Conservation (phyloP, 2,797 vertebrate genomes). For the Argya squamiceps region DNA sequence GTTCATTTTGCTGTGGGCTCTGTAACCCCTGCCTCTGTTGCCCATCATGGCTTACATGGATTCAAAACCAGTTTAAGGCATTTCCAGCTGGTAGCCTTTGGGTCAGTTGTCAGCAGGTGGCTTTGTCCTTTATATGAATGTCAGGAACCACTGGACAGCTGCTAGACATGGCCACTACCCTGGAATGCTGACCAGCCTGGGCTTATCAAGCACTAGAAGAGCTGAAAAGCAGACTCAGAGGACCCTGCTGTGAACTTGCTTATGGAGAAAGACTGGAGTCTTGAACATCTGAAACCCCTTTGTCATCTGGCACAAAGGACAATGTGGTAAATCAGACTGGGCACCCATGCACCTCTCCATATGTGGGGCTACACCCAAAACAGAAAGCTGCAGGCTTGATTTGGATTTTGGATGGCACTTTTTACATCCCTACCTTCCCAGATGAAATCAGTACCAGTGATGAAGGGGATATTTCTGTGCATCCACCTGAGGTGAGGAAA, state of each 20-base stretch:
- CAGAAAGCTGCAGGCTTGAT: not conserved
- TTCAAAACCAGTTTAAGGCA: not conserved
- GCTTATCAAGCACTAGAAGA: not conserved
- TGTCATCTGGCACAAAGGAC: not conserved
- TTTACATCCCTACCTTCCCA: not conserved
- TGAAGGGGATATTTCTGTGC: not conserved
- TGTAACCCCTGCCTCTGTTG: not conserved
- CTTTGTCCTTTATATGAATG: not conserved
- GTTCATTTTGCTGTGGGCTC: not conserved
- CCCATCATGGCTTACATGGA: not conserved
- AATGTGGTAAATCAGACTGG: not conserved
- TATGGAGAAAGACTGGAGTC: not conserved
- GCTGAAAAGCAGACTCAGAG: not conserved
- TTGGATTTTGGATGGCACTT: not conserved
- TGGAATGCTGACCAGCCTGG: not conserved
- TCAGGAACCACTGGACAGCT: not conserved
- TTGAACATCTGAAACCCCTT: not conserved
- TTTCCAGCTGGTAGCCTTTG: not conserved
- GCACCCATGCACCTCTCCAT: not conserved
- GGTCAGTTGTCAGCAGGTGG: not conserved
- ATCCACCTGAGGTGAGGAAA: not conserved
- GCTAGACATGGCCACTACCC: not conserved
- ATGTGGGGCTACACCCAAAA: not conserved
- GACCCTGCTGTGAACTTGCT: not conserved
- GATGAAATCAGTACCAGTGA: not conserved